phyloP scores from a whole-genome alignment of 2,113 vertebrate species.

The Sclerurus mexicanus region DNA sequence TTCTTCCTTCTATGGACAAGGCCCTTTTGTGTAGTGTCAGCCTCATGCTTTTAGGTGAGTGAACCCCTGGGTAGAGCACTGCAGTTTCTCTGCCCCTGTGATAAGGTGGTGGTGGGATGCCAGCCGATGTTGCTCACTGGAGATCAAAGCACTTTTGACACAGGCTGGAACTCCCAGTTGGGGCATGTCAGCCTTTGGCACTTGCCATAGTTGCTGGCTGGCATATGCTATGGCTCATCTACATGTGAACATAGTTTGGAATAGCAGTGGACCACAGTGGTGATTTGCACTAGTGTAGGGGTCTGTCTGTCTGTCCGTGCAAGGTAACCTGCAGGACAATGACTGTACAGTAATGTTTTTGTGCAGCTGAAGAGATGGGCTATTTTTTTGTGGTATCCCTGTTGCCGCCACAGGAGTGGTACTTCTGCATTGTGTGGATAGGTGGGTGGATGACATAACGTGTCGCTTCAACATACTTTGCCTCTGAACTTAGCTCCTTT shows the following conservation, averaged over 20 bases:
- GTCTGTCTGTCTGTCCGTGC: not conserved
- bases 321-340: not conserved
- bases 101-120: not conserved
- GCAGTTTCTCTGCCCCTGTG: not conserved
- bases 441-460: not conserved
- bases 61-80: not conserved
- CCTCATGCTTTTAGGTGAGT: not conserved
- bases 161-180: not conserved
- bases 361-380: not conserved
- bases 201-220: not conserved
- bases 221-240: accelerated
- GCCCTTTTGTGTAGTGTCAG: not conserved
- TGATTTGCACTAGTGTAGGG: not conserved
- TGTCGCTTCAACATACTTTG: not conserved
- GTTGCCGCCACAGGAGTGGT: not conserved
- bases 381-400: not conserved
- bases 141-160: not conserved
- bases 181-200: accelerated
- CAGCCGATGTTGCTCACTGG: accelerated
- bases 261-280: not conserved
- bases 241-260: accelerated
- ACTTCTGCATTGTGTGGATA: not conserved
- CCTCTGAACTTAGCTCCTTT: not conserved
- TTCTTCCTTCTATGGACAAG: not conserved
- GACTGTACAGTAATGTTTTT: not conserved